Percentiles rank a stretch among this genome's conserved stretches.
These are phyloP conservation scores for Agrilus cyanescens DNA, from an alignment of 2,888 invertebrate genomes.

Conservation along the genomic window DNA sequence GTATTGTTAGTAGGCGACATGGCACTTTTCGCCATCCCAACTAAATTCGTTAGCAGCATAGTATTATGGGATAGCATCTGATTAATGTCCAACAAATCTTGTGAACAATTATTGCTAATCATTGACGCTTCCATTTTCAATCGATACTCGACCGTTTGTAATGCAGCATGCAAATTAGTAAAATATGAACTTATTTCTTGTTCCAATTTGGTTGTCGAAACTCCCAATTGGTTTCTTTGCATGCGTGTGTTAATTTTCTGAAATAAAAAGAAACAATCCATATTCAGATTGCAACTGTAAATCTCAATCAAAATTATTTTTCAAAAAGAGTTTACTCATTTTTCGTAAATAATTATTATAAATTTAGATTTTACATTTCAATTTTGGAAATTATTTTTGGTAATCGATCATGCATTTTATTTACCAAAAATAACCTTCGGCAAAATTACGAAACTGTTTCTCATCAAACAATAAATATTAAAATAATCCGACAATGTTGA, in stretches of 20 bases:
- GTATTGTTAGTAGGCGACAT: constrained; percentile 2
- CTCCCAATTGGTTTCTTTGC: background rate
- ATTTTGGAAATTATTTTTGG: too few species aligned
- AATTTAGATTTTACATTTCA: too few species aligned
- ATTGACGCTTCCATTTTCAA: constrained; percentile 17
- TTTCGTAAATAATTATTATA: too few species aligned
- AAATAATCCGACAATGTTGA: too few species aligned
- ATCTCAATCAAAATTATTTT: too few species aligned
- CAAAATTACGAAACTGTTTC: too few species aligned
- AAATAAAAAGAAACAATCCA: constrained; percentile 12
- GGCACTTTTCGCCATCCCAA: constrained; percentile 9
- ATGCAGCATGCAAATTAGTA: constrained; percentile 37
- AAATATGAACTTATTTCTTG: constrained; percentile 40
- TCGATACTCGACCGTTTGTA: constrained; percentile 42
- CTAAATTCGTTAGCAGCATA: constrained; percentile 7
- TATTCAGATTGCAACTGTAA: too few species aligned
- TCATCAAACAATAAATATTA: too few species aligned
- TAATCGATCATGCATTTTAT: too few species aligned
- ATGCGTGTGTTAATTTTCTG: constrained; percentile 16
- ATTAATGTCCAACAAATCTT: constrained; percentile 4
- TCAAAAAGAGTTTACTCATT: too few species aligned
- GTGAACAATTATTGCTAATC: constrained; percentile 6
- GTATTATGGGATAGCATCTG: constrained; percentile 8
- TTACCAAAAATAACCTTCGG: too few species aligned
- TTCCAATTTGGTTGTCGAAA: constrained; percentile 8